These are phyloP conservation scores for Colossoma macropomum DNA, from an alignment of 2,113 vertebrate species.

Conservation along the genomic window DNA sequence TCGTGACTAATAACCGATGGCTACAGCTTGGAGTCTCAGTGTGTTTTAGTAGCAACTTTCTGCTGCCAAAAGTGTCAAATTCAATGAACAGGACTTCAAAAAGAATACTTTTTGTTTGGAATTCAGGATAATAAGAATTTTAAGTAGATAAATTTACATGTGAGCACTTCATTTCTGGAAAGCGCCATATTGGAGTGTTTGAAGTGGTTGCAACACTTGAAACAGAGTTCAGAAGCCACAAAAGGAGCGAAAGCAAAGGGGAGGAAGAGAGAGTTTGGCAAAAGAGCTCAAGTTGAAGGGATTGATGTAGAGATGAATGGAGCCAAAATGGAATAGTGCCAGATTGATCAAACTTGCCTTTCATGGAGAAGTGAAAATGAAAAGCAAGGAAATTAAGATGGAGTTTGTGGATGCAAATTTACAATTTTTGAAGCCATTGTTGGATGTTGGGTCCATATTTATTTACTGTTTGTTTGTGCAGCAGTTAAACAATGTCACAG, in stretches of 20 bases:
- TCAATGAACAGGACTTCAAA: not conserved
- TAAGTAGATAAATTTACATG: conserved; percentile 18
- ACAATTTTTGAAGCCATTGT: not conserved
- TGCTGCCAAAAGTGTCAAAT: not conserved
- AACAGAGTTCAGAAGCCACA: conserved; percentile 14
- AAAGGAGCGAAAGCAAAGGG: not conserved
- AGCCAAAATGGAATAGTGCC: not conserved
- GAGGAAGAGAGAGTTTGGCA: not conserved
- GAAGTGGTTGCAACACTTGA: conserved; percentile 13
- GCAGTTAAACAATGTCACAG: not conserved
- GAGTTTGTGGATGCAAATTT: not conserved
- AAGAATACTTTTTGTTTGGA: not conserved
- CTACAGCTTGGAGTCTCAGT: not conserved
- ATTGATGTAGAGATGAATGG: not conserved
- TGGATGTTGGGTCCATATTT: not conserved
- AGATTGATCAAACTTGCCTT: not conserved
- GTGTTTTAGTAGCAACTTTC: not conserved
- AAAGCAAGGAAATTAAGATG: not conserved
- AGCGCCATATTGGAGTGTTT: conserved; percentile 1
- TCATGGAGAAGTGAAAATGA: not conserved
- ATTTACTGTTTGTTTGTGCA: not conserved
- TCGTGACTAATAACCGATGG: not conserved
- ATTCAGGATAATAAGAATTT: conserved; percentile 20
- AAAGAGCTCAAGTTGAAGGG: not conserved
- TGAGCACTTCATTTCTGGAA: not conserved